A percentile compares a stretch with the other conserved stretches of the same genome.
Conservation (phyloP, 2,888 invertebrate genomes). For the Agonopterix alstromeriana region DNA sequence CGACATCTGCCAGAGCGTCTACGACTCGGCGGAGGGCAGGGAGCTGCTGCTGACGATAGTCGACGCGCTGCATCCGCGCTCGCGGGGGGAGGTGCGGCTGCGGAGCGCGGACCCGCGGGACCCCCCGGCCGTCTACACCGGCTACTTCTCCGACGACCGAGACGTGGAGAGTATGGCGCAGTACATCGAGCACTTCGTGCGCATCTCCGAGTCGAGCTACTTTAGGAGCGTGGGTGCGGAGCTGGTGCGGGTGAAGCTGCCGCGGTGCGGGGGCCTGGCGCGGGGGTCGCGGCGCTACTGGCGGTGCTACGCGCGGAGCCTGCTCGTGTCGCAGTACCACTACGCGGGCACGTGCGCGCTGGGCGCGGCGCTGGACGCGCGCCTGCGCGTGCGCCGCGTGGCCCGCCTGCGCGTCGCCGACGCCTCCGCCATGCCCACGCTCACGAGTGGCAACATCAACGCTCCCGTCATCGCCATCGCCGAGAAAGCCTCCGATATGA, state of each 20-base stretch:
- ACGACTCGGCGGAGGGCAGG: neutral
- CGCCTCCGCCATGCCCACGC: conserved; percentile 22
- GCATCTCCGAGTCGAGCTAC: neutral
- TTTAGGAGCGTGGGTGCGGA: neutral
- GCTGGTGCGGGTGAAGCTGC: neutral
- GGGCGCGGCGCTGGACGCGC: conserved; percentile 23
- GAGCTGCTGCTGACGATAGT: neutral
- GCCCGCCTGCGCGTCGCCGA: conserved; percentile 25
- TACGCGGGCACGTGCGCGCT: conserved; percentile 41
- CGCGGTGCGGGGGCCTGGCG: neutral
- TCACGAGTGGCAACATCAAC: conserved; percentile 24
- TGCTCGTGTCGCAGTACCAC: conserved; percentile 75
- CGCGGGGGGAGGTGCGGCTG: conserved; percentile 66
- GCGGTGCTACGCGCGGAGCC: conserved; percentile 63
- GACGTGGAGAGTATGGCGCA: neutral
- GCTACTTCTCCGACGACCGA: conserved; percentile 44
- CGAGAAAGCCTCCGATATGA: conserved; percentile 19
- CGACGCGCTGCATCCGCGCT: neutral
- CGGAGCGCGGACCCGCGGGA: conserved; percentile 87
- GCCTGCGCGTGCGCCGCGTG: conserved; percentile 21
- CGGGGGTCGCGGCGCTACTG: neutral
- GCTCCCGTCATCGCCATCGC: conserved; percentile 24
- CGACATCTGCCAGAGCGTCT: neutral
- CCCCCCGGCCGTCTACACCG: conserved; percentile 82
- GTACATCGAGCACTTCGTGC: conserved; percentile 34